These are phyloP conservation scores for Aphelenchoides bicaudatus DNA, from an alignment of 2,888 invertebrate genomes.

Conservation along the genomic window DNA sequence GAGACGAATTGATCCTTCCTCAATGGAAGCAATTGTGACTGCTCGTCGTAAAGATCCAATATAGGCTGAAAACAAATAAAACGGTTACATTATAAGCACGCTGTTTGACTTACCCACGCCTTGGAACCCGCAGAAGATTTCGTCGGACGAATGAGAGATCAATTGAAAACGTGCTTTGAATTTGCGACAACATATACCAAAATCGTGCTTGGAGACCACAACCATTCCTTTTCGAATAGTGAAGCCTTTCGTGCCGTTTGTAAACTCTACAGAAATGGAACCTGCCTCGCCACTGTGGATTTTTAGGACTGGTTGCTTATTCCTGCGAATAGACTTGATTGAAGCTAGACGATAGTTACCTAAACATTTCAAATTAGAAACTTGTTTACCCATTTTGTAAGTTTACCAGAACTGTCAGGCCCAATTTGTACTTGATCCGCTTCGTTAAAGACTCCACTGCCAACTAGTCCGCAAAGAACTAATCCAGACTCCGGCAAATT, in stretches of 20 bases:
- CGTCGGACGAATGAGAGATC: conserved; percentile 65
- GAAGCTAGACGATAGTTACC: conserved; percentile 67
- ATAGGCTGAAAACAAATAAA: conserved; percentile 68
- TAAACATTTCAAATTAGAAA: no score
- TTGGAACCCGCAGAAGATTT: conserved; percentile 63
- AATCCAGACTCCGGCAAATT: conserved; percentile 61
- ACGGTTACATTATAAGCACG: background rate
- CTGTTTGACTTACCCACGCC: conserved; percentile 68
- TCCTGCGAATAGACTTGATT: conserved; percentile 71
- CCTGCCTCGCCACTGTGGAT: conserved; percentile 88
- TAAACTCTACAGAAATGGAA: conserved; percentile 71
- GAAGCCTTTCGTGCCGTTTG: background rate
- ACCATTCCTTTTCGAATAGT: conserved; percentile 72
- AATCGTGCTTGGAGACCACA: conserved; percentile 66
- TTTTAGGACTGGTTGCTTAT: conserved; percentile 80
- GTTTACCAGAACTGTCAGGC: conserved; percentile 56
- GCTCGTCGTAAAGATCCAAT: conserved; percentile 92
- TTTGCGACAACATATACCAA: conserved; percentile 37
- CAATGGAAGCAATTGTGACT: conserved; percentile 71
- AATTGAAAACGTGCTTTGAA: conserved; percentile 82
- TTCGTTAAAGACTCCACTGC: conserved; percentile 79
- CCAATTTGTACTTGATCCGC: conserved; percentile 68
- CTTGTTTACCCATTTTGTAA: no score
- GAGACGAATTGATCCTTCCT: conserved; percentile 67
- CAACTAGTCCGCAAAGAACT: conserved; percentile 65